phyloP scores from a whole-genome alignment of 2,113 vertebrate species.

The Bubo scandiacus region DNA sequence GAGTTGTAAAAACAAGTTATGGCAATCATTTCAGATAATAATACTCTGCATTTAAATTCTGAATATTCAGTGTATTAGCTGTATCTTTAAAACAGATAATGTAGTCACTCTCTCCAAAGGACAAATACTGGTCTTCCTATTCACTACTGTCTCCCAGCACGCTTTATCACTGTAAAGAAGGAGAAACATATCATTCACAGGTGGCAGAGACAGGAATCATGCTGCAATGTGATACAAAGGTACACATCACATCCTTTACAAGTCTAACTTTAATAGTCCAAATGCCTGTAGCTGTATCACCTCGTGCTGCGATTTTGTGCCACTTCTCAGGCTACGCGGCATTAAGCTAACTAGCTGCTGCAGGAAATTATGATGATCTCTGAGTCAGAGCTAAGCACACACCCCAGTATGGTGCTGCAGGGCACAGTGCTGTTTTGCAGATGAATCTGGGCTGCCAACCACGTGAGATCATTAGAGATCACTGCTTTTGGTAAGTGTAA shows the following conservation, averaged over 20 bases:
- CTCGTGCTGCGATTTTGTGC: rapidly evolving
- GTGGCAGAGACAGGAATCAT: not conserved
- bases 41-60: not conserved
- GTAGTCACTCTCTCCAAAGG: not conserved
- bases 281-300: not conserved
- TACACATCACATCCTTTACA: not conserved
- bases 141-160: not conserved
- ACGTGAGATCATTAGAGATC: conserved; percentile 3
- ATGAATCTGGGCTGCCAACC: conserved; percentile 2
- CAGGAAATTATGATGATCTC: conserved; percentile 39
- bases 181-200: not conserved
- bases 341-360: not conserved
- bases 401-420: not conserved
- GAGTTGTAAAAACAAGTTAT: not conserved
- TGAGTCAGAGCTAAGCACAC: conserved; percentile 21
- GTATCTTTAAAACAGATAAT: not conserved
- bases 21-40: not conserved
- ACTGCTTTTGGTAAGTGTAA: not conserved
- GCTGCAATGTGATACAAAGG: not conserved
- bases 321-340: not conserved
- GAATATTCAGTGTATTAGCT: not conserved
- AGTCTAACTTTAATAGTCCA: not conserved
- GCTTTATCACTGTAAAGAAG: not conserved
- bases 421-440: not conserved
- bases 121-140: not conserved